Conservation (phyloP, 2,113 vertebrate genomes). For the Callipepla californica region DNA sequence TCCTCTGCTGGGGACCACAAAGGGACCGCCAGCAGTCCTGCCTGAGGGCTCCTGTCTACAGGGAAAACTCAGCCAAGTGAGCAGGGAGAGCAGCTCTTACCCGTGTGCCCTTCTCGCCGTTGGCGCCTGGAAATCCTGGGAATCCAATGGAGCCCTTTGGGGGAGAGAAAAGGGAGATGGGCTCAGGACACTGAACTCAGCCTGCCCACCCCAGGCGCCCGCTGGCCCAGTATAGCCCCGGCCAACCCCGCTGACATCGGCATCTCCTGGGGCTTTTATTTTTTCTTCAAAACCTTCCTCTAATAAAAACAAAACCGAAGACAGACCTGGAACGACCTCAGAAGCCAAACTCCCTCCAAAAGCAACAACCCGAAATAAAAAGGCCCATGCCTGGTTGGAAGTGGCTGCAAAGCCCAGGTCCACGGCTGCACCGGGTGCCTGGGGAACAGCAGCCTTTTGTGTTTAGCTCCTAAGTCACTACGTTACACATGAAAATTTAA, state of each 20-base stretch:
- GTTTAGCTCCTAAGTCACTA: conserved; percentile 17
- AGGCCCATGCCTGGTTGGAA: not conserved
- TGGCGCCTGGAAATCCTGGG: conserved; percentile 95
- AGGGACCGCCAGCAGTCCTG: not conserved
- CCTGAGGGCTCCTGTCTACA: not conserved
- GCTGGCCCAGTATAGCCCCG: not conserved
- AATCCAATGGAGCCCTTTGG: conserved; percentile 93
- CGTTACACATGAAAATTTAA: not conserved
- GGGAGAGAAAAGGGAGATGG: not conserved
- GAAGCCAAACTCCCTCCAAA: not conserved
- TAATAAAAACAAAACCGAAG: not conserved
- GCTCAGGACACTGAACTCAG: not conserved
- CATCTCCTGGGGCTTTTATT: not conserved
- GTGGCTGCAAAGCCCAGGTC: not conserved
- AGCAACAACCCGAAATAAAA: not conserved
- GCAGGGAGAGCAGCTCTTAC: conserved; percentile 72
- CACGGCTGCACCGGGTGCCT: rapidly evolving
- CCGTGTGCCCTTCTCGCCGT: conserved; percentile 95
- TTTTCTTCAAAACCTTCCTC: not conserved
- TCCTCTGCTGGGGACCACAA: not conserved
- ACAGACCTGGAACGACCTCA: not conserved
- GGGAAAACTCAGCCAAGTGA: rapidly evolving
- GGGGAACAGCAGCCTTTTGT: not conserved
- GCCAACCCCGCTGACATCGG: not conserved
- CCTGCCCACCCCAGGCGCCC: not conserved